Percentiles rank a stretch among this genome's conserved stretches.
phyloP scores from a whole-genome alignment of 2,888 invertebrate species.

The Anagyrus pseudococci region DNA sequence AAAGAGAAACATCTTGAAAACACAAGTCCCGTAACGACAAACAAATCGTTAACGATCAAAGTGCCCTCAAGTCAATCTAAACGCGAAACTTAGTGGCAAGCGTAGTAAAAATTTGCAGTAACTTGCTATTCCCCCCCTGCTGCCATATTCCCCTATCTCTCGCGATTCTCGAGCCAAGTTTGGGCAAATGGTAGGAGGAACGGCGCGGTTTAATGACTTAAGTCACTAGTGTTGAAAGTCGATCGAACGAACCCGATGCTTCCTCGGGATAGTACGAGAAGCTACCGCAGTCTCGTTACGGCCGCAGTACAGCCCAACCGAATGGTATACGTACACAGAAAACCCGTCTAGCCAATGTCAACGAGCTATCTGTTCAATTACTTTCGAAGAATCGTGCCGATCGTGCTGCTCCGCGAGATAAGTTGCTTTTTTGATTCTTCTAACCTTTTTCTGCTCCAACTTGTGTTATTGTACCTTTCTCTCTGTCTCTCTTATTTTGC shows the following conservation, averaged over 20 bases:
- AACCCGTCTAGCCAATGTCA: slow-evolving; percentile 28
- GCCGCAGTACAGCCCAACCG: no score
- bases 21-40: no score
- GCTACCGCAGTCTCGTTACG: slow-evolving; percentile 24
- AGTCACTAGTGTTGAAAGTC: slow-evolving; percentile 34
- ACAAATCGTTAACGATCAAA: no score
- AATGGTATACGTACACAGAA: neutral
- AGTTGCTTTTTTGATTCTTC: neutral
- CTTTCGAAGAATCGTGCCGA: slow-evolving; percentile 36
- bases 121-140: no score
- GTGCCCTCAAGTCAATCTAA: no score
- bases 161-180: no score
- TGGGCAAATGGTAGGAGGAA: no score
- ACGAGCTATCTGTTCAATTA: slow-evolving; percentile 35
- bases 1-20: no score
- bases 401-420: slow-evolving; percentile 29
- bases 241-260: slow-evolving; percentile 7
- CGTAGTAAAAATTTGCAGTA: no score
- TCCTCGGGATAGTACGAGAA: slow-evolving; percentile 3
- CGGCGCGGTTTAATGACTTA: slow-evolving; percentile 33
- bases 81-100: no score
- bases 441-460: slow-evolving; percentile 1
- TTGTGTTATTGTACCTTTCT: slow-evolving; percentile 23
- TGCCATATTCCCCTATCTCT: no score
- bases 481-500: slow-evolving; percentile 35